phyloP scores from a whole-genome alignment of 1,140 invertebrate species.

The Euura lappo region DNA sequence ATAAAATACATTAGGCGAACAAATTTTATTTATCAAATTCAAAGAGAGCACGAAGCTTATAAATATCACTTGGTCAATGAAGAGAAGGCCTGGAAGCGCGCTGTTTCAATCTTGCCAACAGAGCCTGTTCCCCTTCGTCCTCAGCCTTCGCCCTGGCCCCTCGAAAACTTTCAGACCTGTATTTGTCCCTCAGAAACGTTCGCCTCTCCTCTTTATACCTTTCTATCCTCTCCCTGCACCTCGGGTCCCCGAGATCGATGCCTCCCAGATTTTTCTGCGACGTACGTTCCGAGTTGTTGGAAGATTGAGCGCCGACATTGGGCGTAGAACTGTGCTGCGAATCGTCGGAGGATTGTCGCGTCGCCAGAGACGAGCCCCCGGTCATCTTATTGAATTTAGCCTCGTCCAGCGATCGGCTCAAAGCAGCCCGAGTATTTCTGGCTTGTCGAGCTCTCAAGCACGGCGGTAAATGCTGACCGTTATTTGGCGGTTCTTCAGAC shows the following conservation, averaged over 20 bases:
- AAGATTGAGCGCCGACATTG: conserved; percentile 41
- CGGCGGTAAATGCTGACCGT: conserved; percentile 57
- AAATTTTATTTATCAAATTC: conserved; percentile 7
- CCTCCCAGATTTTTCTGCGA: conserved; percentile 47
- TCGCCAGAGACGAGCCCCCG: conserved; percentile 42
- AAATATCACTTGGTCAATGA: conserved; percentile 49
- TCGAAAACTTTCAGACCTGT: conserved; percentile 82
- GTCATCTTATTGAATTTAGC: conserved; percentile 62
- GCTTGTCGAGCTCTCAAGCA: conserved; percentile 62
- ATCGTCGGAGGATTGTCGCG: conserved; percentile 43
- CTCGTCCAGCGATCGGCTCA: conserved; percentile 74
- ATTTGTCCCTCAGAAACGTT: conserved; percentile 84
- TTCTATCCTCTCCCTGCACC: conserved; percentile 79
- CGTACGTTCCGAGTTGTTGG: conserved; percentile 35
- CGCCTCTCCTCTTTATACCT: conserved; percentile 92
- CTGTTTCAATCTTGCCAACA: conserved; percentile 56
- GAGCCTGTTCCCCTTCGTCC: conserved; percentile 54
- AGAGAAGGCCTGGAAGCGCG: conserved; percentile 56
- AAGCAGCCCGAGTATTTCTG: conserved; percentile 65
- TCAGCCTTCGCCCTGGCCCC: conserved; percentile 51
- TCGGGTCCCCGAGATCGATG: conserved; percentile 62
- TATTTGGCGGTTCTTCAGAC: conserved; percentile 44
- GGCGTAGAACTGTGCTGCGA: conserved; percentile 53
- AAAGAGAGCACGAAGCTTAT: conserved; percentile 11
- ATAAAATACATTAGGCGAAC: conserved; percentile 7